Base-by-base conservation (phyloP, 2,888 invertebrate genomes). In the Epinotia nisella region DNA sequence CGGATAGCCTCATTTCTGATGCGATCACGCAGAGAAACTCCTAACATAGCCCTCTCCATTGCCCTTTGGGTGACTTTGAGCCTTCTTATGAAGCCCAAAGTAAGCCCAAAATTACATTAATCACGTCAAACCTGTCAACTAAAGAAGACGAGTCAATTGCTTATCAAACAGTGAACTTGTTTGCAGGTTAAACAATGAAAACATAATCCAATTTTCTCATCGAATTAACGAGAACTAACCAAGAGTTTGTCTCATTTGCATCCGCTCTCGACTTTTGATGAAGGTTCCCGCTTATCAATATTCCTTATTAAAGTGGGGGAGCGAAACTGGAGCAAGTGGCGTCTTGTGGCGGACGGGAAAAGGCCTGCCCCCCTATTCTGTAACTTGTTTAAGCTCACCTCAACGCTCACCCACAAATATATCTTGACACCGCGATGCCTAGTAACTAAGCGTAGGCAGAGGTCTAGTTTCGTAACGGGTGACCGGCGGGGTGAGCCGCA, bases 191-290 rank as follows among this genome's bases (percentile, higher is more conserved):
- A 66, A 66, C 60, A 71, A 71, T 61, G 55, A 61, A 60, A 29
- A 49, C 45, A 55, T 66, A 61, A 72, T 62, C 67, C 61, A 72
- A 72, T 61, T 62, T n/a, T n/a, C n/a, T 62, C 29, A 72, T 62
- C 61, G 67, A 72, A 61, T 72, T 72, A 68, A 56, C 61, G 35
- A 62, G 67, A 72, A 68, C 62, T 67, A 72, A 49, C 72, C 45
- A 62, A 62, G 62, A 72, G 67, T 56, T 67, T 29, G 49, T 55
- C 56, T 72, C 61, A 72, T 72, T 72, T 72, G 49, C 60, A 72
- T 68, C 39, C 49, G 55, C 70, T 51, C 55, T 72, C 61, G 61
- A 62, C 61, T 72, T 72, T 62, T 68, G 67, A 72, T 72, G 56
- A 67, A 62, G 67, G 67, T 39, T 61, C 55, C 53, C 41, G 45